Percentiles rank a stretch among this genome's conserved stretches.
Conservation (phyloP, 2,888 invertebrate species). For the Nasonovia ribisnigri region DNA sequence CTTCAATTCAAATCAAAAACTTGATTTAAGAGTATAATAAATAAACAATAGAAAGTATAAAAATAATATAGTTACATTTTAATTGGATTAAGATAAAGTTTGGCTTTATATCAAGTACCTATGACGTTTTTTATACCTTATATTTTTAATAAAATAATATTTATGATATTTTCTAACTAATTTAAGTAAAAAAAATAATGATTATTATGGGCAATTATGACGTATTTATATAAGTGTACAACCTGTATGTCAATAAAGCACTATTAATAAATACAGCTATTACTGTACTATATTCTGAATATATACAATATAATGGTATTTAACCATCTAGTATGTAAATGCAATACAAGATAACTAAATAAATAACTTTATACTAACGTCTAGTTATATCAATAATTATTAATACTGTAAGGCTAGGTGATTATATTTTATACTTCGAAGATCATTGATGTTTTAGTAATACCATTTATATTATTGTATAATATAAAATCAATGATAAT, state of each 20-base stretch:
- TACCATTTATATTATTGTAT: neutral
- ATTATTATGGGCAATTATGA: too few species aligned
- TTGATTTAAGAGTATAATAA: neutral
- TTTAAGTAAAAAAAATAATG: neutral
- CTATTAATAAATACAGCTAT: neutral
- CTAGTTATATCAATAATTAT: too few species aligned
- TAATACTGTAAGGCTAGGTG: too few species aligned
- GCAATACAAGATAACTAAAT: neutral
- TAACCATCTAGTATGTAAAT: neutral
- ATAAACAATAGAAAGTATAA: neutral
- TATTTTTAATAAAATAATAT: neutral
- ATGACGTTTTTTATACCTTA: too few species aligned
- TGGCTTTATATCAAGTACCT: neutral
- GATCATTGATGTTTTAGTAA: neutral
- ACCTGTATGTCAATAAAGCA: neutral
- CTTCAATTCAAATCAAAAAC: neutral
- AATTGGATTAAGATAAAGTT: neutral
- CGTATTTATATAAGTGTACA: neutral
- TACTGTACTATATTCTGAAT: neutral
- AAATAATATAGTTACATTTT: neutral
- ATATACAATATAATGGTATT: too few species aligned
- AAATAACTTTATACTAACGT: neutral
- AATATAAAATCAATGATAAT: neutral
- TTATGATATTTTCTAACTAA: neutral
- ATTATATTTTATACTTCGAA: neutral